Evolutionary conservation across 2,888 invertebrate species (phyloP).

Genomic region (Lamellibrachia satsuma): DNA sequence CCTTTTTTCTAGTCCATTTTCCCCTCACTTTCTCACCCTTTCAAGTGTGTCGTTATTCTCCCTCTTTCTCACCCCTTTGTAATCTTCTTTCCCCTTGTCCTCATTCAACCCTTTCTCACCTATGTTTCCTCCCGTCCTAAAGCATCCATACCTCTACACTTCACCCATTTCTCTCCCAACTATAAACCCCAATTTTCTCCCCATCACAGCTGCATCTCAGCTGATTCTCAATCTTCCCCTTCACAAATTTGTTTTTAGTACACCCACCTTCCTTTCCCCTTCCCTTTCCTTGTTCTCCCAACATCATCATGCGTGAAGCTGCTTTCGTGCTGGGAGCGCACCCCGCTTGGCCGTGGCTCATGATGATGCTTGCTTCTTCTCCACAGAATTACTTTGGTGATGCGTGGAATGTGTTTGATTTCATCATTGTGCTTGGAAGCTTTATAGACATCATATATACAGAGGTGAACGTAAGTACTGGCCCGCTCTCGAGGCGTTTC

Average conservation of each 20-base stretch:
- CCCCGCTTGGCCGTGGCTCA: not conserved
- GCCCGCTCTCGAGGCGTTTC: not conserved
- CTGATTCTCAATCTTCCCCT: too few species aligned
- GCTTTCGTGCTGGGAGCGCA: not conserved
- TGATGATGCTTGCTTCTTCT: constrained; percentile 25
- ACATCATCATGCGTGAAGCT: not conserved
- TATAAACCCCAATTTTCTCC: not conserved
- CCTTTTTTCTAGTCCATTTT: not conserved
- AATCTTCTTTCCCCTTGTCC: too few species aligned
- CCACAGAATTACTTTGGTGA: constrained; percentile 67
- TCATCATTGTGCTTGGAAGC: constrained; percentile 66
- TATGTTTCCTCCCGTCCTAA: not conserved
- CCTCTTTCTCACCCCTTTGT: not conserved
- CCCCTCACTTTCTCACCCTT: not conserved
- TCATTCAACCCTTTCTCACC: not conserved
- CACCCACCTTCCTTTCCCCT: not conserved
- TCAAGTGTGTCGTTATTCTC: not conserved
- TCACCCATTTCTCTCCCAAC: not conserved
- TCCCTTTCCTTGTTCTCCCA: not conserved
- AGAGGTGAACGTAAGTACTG: constrained; percentile 87
- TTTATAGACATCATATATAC: constrained; percentile 78
- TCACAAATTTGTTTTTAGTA: not conserved
- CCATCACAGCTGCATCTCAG: not conserved
- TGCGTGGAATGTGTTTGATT: constrained; percentile 67
- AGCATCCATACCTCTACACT: too few species aligned